phyloP scores from a whole-genome alignment of 1,140 invertebrate species.

The Drosophila kikkawai region DNA sequence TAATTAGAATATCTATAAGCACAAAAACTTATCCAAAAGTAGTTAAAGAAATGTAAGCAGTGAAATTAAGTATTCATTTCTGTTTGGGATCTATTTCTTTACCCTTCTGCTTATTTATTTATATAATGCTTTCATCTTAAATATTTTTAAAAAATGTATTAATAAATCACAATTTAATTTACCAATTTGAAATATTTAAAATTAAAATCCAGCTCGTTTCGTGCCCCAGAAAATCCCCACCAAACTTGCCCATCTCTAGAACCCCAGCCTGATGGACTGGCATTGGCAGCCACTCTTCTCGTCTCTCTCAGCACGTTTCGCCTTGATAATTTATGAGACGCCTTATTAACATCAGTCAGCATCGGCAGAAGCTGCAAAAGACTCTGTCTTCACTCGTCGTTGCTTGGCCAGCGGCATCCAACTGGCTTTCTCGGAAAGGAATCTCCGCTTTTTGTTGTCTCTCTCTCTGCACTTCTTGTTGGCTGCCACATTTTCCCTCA shows the following conservation, averaged over 20 bases:
- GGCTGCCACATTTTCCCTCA: slow-evolving; percentile 63
- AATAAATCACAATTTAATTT: background rate
- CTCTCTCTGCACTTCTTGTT: slow-evolving; percentile 1
- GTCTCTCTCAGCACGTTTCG: slow-evolving; percentile 69
- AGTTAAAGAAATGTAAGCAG: no score
- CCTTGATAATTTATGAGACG: slow-evolving; percentile 83
- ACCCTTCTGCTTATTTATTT: no score
- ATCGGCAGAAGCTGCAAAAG: slow-evolving; percentile 41
- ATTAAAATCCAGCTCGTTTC: background rate
- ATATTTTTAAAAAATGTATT: no score
- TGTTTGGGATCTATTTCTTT: no score
- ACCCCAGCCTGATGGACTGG: slow-evolving; percentile 7
- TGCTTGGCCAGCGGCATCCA: slow-evolving; percentile 48
- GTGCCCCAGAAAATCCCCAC: background rate
- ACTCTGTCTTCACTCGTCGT: slow-evolving; percentile 14
- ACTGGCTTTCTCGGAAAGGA: slow-evolving; percentile 77
- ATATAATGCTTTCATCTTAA: no score
- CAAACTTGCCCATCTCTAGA: slow-evolving; percentile 37
- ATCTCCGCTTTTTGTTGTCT: slow-evolving; percentile 61
- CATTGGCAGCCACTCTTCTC: slow-evolving; percentile 52
- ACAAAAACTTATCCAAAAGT: no score
- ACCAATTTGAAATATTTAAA: background rate
- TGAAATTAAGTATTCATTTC: no score
- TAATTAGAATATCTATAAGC: no score
- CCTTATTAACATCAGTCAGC: slow-evolving; percentile 82